Percentiles rank a stretch among this genome's conserved stretches.
Evolutionary conservation across 2,888 invertebrate species (phyloP).

Genomic region (Bunonema sp.): DNA sequence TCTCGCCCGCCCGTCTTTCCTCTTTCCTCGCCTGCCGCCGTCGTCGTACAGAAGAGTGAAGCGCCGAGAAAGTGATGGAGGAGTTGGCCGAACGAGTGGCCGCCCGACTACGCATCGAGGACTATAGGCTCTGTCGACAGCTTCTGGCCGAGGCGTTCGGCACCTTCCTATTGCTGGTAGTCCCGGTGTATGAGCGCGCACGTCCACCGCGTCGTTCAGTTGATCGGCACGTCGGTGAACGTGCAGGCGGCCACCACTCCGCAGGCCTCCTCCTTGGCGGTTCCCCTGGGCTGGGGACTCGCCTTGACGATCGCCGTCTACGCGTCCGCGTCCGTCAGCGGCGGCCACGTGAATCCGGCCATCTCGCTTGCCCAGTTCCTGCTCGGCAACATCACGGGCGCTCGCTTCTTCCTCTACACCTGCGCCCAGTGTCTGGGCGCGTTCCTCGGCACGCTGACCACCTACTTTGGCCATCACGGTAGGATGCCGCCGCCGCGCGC

Average conservation of each 20-base stretch:
- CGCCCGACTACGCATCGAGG: slow-evolving; percentile 16
- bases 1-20: no score
- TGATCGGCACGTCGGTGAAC: slow-evolving; percentile 38
- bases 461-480: slow-evolving; percentile 40
- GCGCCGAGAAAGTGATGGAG: slow-evolving; percentile 6
- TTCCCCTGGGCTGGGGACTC: slow-evolving; percentile 37
- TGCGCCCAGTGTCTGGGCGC: slow-evolving; percentile 34
- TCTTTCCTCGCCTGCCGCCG: no score
- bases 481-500: not conserved
- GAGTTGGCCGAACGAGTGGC: slow-evolving; percentile 15
- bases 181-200: slow-evolving; percentile 4
- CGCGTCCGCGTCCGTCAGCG: slow-evolving; percentile 29
- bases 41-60: no score
- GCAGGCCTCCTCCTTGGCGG: slow-evolving; percentile 21
- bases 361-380: slow-evolving; percentile 26
- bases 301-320: slow-evolving; percentile 41
- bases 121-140: slow-evolving; percentile 17
- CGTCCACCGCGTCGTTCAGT: no score
- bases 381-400: slow-evolving; percentile 30
- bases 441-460: slow-evolving; percentile 32
- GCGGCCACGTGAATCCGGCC: slow-evolving; percentile 36
- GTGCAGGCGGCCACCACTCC: slow-evolving; percentile 23
- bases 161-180: slow-evolving; percentile 33
- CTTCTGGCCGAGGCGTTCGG: slow-evolving; percentile 36
- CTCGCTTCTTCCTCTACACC: slow-evolving; percentile 10